phyloP scores from a whole-genome alignment of 1,140 invertebrate species.

The Drosophila athabasca region DNA sequence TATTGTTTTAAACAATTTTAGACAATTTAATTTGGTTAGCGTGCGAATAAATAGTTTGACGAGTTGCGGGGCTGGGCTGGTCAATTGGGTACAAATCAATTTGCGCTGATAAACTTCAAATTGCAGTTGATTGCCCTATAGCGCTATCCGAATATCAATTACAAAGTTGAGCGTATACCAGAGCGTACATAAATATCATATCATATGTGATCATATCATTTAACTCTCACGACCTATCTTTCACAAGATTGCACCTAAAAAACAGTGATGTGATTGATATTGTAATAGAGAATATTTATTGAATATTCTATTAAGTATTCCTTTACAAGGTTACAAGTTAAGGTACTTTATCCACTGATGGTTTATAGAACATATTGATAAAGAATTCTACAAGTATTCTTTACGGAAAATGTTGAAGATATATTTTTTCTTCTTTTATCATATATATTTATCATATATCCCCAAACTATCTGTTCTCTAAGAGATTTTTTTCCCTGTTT shows the following conservation, averaged over 20 bases:
- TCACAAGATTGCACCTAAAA: conserved; percentile 2
- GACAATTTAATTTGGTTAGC: conserved; percentile 57
- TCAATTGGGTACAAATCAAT: conserved; percentile 72
- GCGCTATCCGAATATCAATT: conserved; percentile 34
- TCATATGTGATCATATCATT: neutral
- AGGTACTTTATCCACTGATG: no score
- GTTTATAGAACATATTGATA: no score
- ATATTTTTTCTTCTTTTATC: no score
- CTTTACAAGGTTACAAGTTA: no score
- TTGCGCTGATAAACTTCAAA: conserved; percentile 59
- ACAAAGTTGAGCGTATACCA: neutral
- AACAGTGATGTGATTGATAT: neutral
- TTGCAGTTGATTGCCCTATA: conserved; percentile 59
- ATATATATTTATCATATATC: no score
- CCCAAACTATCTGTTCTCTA: no score
- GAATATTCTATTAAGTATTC: conserved; percentile 12
- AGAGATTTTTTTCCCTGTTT: no score
- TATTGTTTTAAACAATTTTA: conserved; percentile 38
- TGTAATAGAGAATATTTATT: conserved; percentile 7
- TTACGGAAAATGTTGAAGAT: no score
- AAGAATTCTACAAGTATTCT: no score
- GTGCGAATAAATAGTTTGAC: conserved; percentile 61
- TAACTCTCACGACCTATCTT: neutral
- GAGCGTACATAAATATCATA: neutral
- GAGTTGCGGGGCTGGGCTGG: conserved; percentile 22